A percentile compares a stretch with the other conserved stretches of the same genome.
phyloP scores from a whole-genome alignment of 2,113 vertebrate genomes.

The Platysteira castanea region DNA sequence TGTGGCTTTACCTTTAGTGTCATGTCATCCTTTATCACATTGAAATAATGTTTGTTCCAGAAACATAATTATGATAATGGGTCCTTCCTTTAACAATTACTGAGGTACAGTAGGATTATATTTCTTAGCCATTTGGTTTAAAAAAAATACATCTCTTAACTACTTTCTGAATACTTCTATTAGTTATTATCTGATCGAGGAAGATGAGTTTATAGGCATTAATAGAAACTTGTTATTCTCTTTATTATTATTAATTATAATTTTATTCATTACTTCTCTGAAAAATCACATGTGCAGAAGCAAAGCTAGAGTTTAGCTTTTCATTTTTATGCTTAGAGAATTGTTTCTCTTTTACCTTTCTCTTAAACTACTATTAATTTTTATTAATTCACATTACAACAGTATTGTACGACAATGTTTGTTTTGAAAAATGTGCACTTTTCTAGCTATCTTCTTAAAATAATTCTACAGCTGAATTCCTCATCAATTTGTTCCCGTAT shows the following conservation, averaged over 20 bases:
- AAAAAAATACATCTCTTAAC: slow-evolving; percentile 40
- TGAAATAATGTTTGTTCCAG: slow-evolving; percentile 81
- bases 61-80: slow-evolving; percentile 84
- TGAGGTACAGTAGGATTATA: slow-evolving; percentile 61
- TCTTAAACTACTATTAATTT: background rate
- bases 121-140: slow-evolving; percentile 59
- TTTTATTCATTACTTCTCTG: background rate
- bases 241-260: slow-evolving; percentile 34
- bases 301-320: slow-evolving; percentile 9
- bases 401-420: background rate
- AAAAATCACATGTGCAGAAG: slow-evolving; percentile 25
- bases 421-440: background rate
- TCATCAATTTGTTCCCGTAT: background rate
- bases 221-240: background rate
- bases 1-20: slow-evolving; percentile 77
- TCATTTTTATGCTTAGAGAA: background rate
- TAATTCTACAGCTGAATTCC: background rate
- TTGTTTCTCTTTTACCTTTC: background rate
- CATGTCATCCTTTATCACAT: slow-evolving; percentile 82
- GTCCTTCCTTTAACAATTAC: slow-evolving; percentile 76
- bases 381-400: background rate
- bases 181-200: slow-evolving; percentile 6
- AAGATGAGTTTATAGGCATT: background rate
- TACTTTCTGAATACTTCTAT: slow-evolving; percentile 63
- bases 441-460: background rate